Conservation (phyloP, 2,797 vertebrate species). For the Halcyon leucocephala region DNA sequence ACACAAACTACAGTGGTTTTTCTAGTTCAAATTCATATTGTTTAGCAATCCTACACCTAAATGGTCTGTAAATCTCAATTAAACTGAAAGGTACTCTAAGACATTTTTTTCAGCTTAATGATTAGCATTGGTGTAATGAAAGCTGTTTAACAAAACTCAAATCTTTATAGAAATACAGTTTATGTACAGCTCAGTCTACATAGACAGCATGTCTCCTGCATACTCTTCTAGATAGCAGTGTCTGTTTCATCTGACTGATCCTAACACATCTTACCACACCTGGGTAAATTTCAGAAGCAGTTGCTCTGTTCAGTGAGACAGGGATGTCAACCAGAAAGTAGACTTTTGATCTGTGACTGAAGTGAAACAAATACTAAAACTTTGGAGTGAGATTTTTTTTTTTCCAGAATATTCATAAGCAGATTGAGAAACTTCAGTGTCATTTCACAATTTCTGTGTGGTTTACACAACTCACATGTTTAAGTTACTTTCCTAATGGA, state of each 20-base stretch:
- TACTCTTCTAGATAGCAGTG: not conserved
- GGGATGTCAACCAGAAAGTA: not conserved
- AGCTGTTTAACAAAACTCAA: not conserved
- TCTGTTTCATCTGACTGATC: not conserved
- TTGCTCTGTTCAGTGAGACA: not conserved
- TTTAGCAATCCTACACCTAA: not conserved
- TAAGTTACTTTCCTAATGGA: not conserved
- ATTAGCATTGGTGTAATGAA: not conserved
- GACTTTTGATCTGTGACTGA: not conserved
- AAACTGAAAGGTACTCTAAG: not conserved
- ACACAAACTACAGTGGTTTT: not conserved
- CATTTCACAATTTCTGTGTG: not conserved
- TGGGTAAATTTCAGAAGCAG: not conserved
- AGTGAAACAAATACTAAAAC: not conserved
- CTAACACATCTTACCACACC: not conserved
- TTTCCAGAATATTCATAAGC: not conserved
- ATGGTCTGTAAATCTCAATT: not conserved
- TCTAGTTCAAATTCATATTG: not conserved
- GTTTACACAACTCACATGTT: not conserved
- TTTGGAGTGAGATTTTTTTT: not conserved
- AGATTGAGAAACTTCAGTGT: not conserved
- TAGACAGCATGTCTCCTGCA: not conserved
- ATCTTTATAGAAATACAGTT: not conserved
- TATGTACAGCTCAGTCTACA: not conserved
- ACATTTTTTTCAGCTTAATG: not conserved